Percentiles rank a stretch among this genome's conserved stretches.
Conservation (phyloP, 1,140 invertebrate genomes). For the Lasioglossum albipes region DNA sequence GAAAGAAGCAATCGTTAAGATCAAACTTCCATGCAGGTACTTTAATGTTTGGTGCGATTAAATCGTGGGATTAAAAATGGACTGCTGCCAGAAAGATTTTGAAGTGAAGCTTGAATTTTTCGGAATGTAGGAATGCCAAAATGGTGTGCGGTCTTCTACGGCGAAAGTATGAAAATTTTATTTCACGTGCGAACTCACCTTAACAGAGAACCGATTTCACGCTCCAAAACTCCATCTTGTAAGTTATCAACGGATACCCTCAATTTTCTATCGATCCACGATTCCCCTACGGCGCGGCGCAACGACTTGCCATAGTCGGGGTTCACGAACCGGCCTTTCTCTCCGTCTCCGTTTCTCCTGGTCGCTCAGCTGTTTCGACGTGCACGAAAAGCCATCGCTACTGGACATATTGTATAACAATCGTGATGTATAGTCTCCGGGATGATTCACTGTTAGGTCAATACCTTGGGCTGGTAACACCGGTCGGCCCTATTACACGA, state of each 20-base stretch:
- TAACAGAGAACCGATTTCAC: not conserved
- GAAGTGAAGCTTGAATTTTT: no score
- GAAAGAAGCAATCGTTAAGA: no score
- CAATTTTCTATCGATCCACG: conserved; percentile 19
- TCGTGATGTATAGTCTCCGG: conserved; percentile 32
- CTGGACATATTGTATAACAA: conserved; percentile 54
- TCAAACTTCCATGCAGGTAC: no score
- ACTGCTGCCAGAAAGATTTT: no score
- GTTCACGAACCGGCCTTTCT: not conserved
- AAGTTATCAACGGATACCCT: not conserved
- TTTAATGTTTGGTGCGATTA: no score
- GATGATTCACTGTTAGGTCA: conserved; percentile 74
- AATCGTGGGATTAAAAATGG: no score
- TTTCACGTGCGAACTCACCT: conserved; percentile 1
- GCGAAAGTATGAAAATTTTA: not conserved
- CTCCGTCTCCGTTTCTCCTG: not conserved
- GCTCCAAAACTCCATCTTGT: not conserved
- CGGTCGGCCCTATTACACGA: conserved; percentile 50
- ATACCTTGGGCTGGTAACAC: conserved; percentile 64
- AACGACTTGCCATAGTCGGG: not conserved
- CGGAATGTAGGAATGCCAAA: not conserved
- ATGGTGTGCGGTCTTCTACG: not conserved
- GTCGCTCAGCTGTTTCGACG: conserved; percentile 14
- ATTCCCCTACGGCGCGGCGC: not conserved
- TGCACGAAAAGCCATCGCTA: conserved; percentile 12